These are phyloP conservation scores for Catocala sponsa DNA, from an alignment of 2,888 invertebrate genomes.

Conservation along the genomic window DNA sequence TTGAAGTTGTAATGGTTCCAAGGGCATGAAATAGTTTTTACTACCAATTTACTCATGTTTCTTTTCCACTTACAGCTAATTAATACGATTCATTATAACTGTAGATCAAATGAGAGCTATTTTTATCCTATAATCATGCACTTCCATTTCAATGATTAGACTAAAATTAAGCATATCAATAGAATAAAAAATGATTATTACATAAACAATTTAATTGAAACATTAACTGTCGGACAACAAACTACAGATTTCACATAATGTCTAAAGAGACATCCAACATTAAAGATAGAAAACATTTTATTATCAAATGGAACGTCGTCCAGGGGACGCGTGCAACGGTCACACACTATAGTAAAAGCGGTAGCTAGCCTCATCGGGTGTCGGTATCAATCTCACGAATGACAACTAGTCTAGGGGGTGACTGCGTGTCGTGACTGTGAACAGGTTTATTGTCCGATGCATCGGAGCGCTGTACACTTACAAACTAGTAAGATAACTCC, in stretches of 20 bases:
- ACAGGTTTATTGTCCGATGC: constrained; percentile 84
- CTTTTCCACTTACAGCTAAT: constrained; percentile 75
- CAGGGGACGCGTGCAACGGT: constrained; percentile 41
- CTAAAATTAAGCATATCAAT: constrained; percentile 86
- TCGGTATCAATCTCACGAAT: constrained; percentile 72
- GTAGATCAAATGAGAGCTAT: constrained; percentile 80
- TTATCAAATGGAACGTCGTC: constrained; percentile 53
- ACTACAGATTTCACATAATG: constrained; percentile 82
- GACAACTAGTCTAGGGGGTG: constrained; percentile 74
- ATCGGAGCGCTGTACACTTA: constrained; percentile 87
- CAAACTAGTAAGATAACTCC: constrained; percentile 85
- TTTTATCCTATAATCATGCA: constrained; percentile 79
- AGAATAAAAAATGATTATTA: constrained; percentile 85
- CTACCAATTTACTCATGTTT: constrained; percentile 59
- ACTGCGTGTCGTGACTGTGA: constrained; percentile 65
- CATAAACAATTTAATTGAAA: constrained; percentile 86
- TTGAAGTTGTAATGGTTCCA: constrained; percentile 61
- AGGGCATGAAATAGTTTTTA: constrained; percentile 66
- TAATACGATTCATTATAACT: constrained; percentile 72
- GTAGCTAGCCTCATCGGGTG: constrained; percentile 59
- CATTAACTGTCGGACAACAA: constrained; percentile 86
- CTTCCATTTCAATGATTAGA: constrained; percentile 80
- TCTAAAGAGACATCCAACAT: constrained; percentile 69
- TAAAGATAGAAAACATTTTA: constrained; percentile 68
- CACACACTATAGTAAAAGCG: constrained; percentile 56